Conservation (phyloP, 2,888 invertebrate genomes). For the Actias luna region DNA sequence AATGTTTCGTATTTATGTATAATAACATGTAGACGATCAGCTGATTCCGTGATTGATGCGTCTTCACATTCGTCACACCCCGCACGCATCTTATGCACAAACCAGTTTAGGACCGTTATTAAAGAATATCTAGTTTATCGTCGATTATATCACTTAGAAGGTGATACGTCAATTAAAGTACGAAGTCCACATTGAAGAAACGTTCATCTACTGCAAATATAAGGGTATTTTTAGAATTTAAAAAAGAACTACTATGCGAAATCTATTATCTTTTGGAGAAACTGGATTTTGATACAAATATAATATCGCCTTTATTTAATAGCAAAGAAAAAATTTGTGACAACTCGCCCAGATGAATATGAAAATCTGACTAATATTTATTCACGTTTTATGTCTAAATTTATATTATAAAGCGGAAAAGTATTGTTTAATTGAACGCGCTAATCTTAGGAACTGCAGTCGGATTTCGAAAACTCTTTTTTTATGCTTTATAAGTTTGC, state of each 20-base stretch:
- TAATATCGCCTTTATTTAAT: no score
- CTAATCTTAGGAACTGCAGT: no score
- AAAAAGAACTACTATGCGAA: neutral
- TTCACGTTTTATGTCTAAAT: no score
- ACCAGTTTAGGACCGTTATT: conserved; percentile 65
- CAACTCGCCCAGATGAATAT: no score
- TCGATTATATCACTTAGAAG: conserved; percentile 44
- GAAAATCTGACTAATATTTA: no score
- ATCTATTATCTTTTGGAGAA: no score
- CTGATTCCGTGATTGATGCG: conserved; percentile 72
- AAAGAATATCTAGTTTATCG: conserved; percentile 53
- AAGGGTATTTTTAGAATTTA: neutral
- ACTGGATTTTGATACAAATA: no score
- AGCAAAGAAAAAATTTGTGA: no score
- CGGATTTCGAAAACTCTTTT: no score
- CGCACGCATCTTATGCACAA: conserved; percentile 50
- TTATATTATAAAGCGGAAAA: no score
- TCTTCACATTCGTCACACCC: conserved; percentile 48
- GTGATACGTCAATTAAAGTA: conserved; percentile 43
- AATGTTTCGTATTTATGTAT: conserved; percentile 61
- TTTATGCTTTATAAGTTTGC: no score
- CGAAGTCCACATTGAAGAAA: conserved; percentile 14
- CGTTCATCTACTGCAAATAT: neutral
- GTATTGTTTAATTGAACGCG: no score
- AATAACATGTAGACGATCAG: conserved; percentile 57